Percentiles rank a stretch among this genome's conserved stretches.
phyloP scores from a whole-genome alignment of 2,797 vertebrate genomes.

The Sarcoramphus papa region DNA sequence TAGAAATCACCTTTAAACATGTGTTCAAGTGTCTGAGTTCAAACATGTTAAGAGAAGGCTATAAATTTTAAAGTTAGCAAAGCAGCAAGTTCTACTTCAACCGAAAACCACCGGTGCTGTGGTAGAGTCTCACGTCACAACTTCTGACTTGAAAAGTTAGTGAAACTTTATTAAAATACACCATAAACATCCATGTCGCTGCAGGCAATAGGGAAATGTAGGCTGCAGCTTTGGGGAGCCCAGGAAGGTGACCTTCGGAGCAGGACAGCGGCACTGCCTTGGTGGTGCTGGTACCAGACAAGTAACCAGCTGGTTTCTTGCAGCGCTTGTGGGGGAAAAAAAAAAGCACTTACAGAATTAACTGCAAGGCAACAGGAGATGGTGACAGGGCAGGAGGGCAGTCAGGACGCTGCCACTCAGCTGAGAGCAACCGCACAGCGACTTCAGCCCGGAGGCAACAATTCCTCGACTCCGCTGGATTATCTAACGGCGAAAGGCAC shows the following conservation, averaged over 20 bases:
- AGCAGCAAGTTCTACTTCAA: neutral
- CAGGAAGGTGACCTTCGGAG: neutral
- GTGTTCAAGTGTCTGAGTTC: fast-evolving
- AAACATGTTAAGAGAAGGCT: neutral
- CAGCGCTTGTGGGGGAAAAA: fast-evolving
- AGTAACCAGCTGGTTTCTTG: neutral
- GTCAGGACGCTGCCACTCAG: too few species aligned
- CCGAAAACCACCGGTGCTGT: fast-evolving
- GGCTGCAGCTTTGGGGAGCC: neutral
- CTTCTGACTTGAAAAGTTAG: neutral
- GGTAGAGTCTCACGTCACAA: neutral
- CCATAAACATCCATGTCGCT: fast-evolving
- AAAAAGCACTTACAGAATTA: neutral
- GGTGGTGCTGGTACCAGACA: neutral
- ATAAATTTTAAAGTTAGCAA: neutral
- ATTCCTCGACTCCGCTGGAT: fast-evolving
- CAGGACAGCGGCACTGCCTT: neutral
- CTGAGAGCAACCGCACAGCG: too few species aligned
- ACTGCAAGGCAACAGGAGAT: neutral
- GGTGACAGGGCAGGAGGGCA: neutral
- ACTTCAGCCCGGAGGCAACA: neutral
- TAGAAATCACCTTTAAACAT: neutral
- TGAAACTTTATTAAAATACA: neutral
- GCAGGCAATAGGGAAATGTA: neutral
- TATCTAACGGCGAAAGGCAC: fast-evolving